Evolutionary conservation across 2,888 invertebrate species (phyloP).

Genomic region (Xylota sylvarum): DNA sequence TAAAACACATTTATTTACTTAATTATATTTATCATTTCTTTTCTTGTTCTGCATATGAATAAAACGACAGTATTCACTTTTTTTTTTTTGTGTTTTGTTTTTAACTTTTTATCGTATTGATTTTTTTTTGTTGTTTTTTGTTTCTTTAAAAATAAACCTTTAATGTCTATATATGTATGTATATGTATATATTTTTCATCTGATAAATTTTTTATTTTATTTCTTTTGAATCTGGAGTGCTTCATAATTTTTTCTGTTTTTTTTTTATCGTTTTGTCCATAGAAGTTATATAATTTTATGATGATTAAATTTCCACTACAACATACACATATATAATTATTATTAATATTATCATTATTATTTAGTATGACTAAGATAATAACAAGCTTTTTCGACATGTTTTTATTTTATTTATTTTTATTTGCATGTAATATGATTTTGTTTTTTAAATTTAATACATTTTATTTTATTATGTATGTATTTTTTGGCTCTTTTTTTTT

Average conservation of each 20-base stretch:
- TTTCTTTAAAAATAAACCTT: constrained; percentile 71
- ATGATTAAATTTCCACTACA: constrained; percentile 56
- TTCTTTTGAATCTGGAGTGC: constrained; percentile 50
- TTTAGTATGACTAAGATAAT: constrained; percentile 42
- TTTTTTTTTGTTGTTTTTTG: constrained; percentile 26
- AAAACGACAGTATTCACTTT: constrained; percentile 70
- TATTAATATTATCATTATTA: constrained; percentile 2
- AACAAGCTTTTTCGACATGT: constrained; percentile 24
- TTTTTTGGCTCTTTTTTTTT: constrained; percentile 62
- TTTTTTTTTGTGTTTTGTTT: constrained; percentile 58
- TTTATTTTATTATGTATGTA: constrained; percentile 36
- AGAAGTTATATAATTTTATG: constrained; percentile 32
- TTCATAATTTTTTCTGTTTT: constrained; percentile 25
- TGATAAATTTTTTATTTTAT: constrained; percentile 39
- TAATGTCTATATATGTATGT: constrained; percentile 41
- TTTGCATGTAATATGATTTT: not conserved
- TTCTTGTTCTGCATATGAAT: constrained; percentile 63
- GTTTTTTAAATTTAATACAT: constrained; percentile 25
- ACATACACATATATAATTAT: constrained; percentile 39
- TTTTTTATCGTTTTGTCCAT: constrained; percentile 14
- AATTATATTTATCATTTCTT: constrained; percentile 66
- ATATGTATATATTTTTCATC: constrained; percentile 43
- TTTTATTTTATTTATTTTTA: constrained; percentile 8
- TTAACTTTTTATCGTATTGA: constrained; percentile 24
- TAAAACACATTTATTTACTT: constrained; percentile 71